Conservation (phyloP, 2,113 vertebrate species). For the Alethe diademata region DNA sequence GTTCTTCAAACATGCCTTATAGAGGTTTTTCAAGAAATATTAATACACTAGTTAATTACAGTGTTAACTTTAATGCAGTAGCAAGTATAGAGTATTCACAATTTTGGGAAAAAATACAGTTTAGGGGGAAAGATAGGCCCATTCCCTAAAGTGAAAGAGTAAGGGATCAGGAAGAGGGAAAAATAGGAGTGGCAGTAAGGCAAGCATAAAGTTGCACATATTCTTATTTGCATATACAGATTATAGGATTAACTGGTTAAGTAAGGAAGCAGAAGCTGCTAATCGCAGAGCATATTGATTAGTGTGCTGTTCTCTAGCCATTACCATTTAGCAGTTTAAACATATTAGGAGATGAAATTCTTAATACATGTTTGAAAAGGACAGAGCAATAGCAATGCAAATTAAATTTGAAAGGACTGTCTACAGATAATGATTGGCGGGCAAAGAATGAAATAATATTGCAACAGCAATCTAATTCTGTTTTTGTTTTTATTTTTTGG, state of each 20-base stretch:
- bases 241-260: not conserved
- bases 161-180: not conserved
- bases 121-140: not conserved
- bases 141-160: not conserved
- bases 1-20: not conserved
- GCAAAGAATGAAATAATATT: not conserved
- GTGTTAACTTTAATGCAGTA: not conserved
- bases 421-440: not conserved
- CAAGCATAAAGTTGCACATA: not conserved
- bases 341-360: not conserved
- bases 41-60: not conserved
- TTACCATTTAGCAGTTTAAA: not conserved
- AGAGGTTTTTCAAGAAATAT: not conserved
- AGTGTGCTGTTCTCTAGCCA: not conserved
- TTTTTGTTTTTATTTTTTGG: not conserved
- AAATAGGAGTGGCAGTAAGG: not conserved
- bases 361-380: not conserved
- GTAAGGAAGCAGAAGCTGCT: not conserved
- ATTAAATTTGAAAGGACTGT: not conserved
- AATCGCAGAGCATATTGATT: not conserved
- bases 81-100: not conserved
- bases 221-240: not conserved
- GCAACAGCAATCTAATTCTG: not conserved
- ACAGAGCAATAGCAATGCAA: not conserved
- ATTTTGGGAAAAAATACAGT: not conserved